Conservation (phyloP, 2,113 vertebrate genomes). For the Stercorarius parasiticus region DNA sequence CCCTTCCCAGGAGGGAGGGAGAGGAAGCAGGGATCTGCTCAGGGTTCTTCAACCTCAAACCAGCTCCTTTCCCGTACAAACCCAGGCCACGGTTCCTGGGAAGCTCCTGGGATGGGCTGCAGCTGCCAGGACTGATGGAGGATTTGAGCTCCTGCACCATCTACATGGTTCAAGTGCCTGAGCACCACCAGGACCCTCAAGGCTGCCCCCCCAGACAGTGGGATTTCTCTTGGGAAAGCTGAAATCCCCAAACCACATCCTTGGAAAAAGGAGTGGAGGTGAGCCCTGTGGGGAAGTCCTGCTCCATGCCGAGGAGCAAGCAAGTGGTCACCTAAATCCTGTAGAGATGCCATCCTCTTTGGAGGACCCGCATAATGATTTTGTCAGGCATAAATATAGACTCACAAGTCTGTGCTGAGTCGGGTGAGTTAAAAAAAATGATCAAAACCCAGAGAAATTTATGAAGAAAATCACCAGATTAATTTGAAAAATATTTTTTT, state of each 20-base stretch:
- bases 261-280: background rate
- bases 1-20: background rate
- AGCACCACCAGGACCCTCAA: background rate
- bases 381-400: background rate
- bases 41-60: background rate
- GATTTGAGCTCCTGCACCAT: background rate
- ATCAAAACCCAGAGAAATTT: background rate
- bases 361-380: background rate
- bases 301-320: background rate
- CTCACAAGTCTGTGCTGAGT: background rate
- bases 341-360: background rate
- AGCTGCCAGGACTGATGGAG: background rate
- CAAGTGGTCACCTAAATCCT: background rate
- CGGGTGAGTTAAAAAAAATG: accelerated
- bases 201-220: background rate
- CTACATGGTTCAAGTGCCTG: accelerated
- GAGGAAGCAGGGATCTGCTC: background rate
- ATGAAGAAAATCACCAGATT: background rate
- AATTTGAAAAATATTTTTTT: background rate
- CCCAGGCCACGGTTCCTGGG: background rate
- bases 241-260: background rate
- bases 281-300: background rate
- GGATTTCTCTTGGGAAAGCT: background rate
- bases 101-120: background rate
- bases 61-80: background rate